Conservation (phyloP, 2,113 vertebrate species). For the Stictonetta naevosa region DNA sequence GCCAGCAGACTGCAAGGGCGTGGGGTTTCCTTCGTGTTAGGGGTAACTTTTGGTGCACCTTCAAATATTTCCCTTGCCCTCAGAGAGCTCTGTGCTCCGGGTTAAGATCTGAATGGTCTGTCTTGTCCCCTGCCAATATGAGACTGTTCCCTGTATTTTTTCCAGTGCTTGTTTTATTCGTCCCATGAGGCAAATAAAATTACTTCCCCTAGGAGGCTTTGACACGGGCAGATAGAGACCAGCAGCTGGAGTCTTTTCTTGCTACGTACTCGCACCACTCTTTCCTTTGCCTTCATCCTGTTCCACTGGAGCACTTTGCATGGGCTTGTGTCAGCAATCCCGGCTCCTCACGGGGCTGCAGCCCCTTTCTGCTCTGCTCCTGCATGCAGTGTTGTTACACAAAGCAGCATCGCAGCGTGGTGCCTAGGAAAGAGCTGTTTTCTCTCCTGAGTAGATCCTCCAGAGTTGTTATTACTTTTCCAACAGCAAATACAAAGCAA, state of each 20-base stretch:
- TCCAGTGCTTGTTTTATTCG: constrained; percentile 44
- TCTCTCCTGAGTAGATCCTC: constrained; percentile 57
- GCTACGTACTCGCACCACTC: not conserved
- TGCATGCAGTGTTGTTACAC: constrained; percentile 59
- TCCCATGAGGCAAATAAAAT: constrained; percentile 6
- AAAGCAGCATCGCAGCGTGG: constrained; percentile 50
- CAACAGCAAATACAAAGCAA: constrained; percentile 63
- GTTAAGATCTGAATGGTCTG: not conserved
- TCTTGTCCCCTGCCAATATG: not conserved
- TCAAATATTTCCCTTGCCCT: not conserved
- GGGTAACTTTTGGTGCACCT: not conserved
- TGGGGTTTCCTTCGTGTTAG: not conserved
- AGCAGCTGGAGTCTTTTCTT: constrained; percentile 52
- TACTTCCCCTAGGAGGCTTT: not conserved
- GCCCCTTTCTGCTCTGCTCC: constrained; percentile 28
- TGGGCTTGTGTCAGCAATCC: not conserved
- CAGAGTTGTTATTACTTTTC: constrained; percentile 65
- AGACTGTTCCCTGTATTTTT: constrained; percentile 28
- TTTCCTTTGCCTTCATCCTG: constrained; percentile 34
- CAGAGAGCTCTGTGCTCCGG: not conserved
- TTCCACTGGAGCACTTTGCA: constrained; percentile 3
- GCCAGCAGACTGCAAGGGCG: not conserved
- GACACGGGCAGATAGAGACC: constrained; percentile 31
- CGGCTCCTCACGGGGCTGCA: constrained; percentile 17
- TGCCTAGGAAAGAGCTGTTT: constrained; percentile 54